Percentiles rank a stretch among this genome's conserved stretches.
Conservation (phyloP, 2,113 vertebrate species). For the Prionailurus viverrinus region DNA sequence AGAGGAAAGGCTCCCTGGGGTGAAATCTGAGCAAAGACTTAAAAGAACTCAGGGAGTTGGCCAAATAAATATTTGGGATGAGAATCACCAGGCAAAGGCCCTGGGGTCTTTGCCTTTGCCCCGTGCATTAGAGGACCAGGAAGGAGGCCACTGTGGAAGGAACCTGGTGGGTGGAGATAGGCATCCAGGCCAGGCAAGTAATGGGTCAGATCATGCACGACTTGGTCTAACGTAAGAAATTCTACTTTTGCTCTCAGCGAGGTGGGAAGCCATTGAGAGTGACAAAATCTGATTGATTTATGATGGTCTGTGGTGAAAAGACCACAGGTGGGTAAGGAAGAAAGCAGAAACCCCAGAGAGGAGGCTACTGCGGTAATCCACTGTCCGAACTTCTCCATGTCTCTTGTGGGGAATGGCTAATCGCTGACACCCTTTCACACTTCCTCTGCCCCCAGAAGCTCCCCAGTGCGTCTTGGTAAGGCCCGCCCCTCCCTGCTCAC, state of each 20-base stretch:
- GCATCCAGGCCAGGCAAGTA: not conserved
- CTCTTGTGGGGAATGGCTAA: not conserved
- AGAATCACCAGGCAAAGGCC: not conserved
- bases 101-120: not conserved
- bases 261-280: not conserved
- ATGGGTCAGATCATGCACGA: accelerated
- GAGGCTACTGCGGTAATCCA: not conserved
- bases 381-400: not conserved
- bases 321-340: not conserved
- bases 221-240: not conserved
- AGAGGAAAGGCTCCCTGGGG: not conserved
- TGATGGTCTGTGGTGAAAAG: not conserved
- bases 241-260: not conserved
- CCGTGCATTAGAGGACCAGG: accelerated
- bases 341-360: not conserved
- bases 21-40: not conserved
- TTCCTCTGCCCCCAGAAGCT: not conserved
- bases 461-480: not conserved
- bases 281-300: not conserved
- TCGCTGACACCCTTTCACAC: not conserved
- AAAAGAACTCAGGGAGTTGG: not conserved
- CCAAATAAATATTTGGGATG: not conserved
- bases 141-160: no score
- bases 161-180: accelerated
- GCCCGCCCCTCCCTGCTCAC: not conserved